Percentiles rank a stretch among this genome's conserved stretches.
These are phyloP conservation scores for Polymixis flavicincta DNA, from an alignment of 2,888 invertebrate species.

Conservation along the genomic window DNA sequence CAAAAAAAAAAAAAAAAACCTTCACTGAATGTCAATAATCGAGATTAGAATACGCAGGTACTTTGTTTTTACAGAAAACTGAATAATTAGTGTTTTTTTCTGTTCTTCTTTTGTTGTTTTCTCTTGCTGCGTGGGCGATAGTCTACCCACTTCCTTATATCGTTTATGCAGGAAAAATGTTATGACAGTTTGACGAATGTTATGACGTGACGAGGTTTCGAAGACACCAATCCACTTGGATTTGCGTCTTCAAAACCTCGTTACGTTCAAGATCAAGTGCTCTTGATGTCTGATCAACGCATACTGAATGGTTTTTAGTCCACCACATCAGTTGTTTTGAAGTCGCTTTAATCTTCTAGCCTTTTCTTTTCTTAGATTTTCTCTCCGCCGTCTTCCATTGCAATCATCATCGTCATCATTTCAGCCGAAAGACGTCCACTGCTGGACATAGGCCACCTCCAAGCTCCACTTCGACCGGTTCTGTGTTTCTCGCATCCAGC, in stretches of 20 bases:
- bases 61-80: constrained; percentile 11
- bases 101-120: constrained; percentile 7
- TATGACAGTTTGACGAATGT: neutral
- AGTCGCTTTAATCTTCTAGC: neutral
- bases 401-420: too few species aligned
- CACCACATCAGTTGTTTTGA: neutral
- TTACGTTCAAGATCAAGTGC: too few species aligned
- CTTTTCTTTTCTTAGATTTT: neutral
- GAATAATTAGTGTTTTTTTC: neutral
- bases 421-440: too few species aligned
- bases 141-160: neutral
- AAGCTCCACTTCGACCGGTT: too few species aligned
- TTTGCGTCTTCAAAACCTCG: too few species aligned
- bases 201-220: neutral
- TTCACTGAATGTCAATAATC: constrained; percentile 42
- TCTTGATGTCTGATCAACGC: neutral
- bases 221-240: neutral
- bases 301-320: neutral
- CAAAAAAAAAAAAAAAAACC: too few species aligned
- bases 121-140: neutral
- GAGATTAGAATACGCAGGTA: constrained; percentile 12
- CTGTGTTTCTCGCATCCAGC: too few species aligned
- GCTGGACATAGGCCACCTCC: too few species aligned
- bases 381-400: neutral
- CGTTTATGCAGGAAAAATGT: neutral